Evolutionary conservation across 2,888 invertebrate species (phyloP).

Genomic region (Willowsia nigromaculata): DNA sequence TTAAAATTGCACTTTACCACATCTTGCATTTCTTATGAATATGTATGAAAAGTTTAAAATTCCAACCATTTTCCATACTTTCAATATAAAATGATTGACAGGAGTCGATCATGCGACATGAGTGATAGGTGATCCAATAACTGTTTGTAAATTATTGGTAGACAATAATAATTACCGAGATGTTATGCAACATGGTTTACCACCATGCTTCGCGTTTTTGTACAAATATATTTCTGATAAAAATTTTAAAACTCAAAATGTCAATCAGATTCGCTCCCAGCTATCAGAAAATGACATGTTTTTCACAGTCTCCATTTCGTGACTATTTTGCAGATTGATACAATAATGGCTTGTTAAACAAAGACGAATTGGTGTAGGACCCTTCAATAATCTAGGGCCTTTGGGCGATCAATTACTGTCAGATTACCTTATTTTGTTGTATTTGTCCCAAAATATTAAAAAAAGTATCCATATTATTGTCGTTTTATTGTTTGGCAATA

Average conservation of each 20-base stretch:
- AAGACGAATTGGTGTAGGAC: background rate
- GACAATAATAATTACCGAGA: background rate
- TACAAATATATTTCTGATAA: background rate
- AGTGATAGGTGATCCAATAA: background rate
- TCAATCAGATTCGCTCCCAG: background rate
- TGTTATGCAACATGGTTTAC: background rate
- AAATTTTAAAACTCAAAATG: background rate
- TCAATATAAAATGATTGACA: background rate
- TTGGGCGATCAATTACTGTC: background rate
- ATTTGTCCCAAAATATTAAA: background rate
- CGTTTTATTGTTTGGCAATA: too few relatives aligned
- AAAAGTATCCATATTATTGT: too few relatives aligned
- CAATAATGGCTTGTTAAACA: background rate
- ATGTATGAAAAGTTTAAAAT: background rate
- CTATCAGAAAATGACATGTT: background rate
- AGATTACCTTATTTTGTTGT: background rate
- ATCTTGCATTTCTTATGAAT: background rate
- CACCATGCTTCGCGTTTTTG: background rate
- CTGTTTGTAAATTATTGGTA: background rate
- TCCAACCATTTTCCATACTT: background rate
- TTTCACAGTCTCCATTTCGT: background rate
- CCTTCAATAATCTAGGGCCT: background rate
- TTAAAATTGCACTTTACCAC: constrained; percentile 1
- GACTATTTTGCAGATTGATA: background rate
- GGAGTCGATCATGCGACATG: background rate